Conservation (phyloP, 2,888 invertebrate genomes). For the Athalia cordata region DNA sequence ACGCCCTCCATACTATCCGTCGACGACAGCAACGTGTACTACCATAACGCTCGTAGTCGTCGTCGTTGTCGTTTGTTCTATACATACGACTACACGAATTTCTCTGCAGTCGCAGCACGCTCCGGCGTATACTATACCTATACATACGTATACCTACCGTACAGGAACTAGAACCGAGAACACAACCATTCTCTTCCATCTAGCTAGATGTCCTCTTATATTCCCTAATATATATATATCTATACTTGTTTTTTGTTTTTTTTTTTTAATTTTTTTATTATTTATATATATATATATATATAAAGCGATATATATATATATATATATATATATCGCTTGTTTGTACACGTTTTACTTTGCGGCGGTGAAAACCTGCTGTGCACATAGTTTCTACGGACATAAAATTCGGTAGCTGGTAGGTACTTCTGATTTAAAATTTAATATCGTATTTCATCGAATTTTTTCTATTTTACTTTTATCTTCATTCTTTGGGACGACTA, state of each 20-base stretch:
- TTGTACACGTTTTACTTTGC: constrained; percentile 10
- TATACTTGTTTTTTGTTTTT: too few relatives aligned
- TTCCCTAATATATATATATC: too few relatives aligned
- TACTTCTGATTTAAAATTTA: background rate
- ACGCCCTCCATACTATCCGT: too few relatives aligned
- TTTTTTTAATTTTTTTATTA: too few relatives aligned
- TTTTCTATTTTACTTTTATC: background rate
- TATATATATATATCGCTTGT: background rate
- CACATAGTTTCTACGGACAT: too few relatives aligned
- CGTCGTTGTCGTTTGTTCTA: background rate
- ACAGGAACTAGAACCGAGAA: background rate
- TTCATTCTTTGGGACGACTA: too few relatives aligned
- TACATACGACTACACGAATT: background rate
- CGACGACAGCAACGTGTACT: too few relatives aligned
- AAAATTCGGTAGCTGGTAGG: background rate
- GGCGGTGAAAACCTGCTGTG: background rate
- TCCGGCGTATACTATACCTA: background rate
- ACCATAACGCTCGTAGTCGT: background rate
- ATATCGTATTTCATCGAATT: background rate
- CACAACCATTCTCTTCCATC: background rate
- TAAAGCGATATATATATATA: too few relatives aligned
- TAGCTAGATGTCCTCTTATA: background rate
- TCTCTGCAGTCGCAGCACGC: background rate
- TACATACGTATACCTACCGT: background rate
- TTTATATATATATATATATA: too few relatives aligned